A percentile compares a stretch with the other conserved stretches of the same genome.
Conservation (phyloP, 1,140 invertebrate species). For the Platorchestia sp. region DNA sequence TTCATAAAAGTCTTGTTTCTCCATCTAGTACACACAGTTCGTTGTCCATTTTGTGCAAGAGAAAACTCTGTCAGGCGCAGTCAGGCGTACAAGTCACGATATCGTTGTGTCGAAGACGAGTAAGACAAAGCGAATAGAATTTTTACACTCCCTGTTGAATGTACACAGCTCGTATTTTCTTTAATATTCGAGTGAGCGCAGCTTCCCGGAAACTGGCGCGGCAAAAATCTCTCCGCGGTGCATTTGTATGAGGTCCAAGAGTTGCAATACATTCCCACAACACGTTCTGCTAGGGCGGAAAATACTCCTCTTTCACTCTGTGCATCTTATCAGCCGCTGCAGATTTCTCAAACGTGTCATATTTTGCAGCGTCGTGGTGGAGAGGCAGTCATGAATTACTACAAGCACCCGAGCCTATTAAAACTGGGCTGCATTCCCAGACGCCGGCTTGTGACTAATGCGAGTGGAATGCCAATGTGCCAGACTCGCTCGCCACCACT, state of each 20-base stretch:
- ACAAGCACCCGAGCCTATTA: not conserved
- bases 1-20: not conserved
- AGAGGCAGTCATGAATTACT: not conserved
- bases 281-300: not conserved
- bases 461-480: not conserved
- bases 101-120: not conserved
- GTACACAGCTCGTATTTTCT: not conserved
- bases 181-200: not conserved
- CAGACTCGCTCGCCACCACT: not conserved
- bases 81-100: not conserved
- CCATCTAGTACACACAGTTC: not conserved
- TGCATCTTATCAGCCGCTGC: not conserved
- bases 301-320: not conserved
- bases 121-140: not conserved
- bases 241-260: not conserved
- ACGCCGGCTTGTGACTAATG: not conserved
- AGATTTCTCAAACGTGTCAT: not conserved
- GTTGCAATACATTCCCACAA: not conserved
- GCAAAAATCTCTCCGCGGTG: not conserved
- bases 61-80: not conserved
- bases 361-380: not conserved
- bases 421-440: not conserved
- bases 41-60: not conserved
- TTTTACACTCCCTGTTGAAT: not conserved
- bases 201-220: not conserved